Evolutionary conservation across 2,888 invertebrate genomes (phyloP), one percentile per base, ranked within the genome.

Genomic region (Eugnorisma glareosa): DNA sequence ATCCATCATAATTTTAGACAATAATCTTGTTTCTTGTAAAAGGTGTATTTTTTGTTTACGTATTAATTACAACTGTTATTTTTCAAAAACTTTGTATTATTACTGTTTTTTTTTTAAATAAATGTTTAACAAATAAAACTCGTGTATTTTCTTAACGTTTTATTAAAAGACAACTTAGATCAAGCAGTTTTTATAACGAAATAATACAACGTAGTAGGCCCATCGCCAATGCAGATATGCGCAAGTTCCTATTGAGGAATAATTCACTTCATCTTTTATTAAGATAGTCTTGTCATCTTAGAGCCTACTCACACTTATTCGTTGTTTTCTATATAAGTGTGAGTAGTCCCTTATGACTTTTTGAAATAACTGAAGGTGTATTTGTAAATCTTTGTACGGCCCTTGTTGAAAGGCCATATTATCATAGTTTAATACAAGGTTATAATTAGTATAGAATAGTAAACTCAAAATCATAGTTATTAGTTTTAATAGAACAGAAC

Each of bases 161-260:
- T 95, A 94, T 95, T 95, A 94, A 89, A 94, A 95, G 93, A 94
- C 93, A 95, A 94, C 96, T 96, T 96, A 95, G 82, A 94, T 93
- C 93, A 93, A 94, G 93, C 94, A 85, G 90, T 94, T 94, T 91
- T 92, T 93, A 90, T 92, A 94, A 94, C 92, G 93, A 93, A 93
- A 94, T 93, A 92, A 93, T 94, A 94, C 93, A 94, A 91, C 89
- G 82, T 85, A 87, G 78, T 82, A 82, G 82, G 89, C 45, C 69
- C 72, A 21, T 82, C 89, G 87, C 89, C 88, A 88, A 89, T 87
- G 89, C 89, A 85, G 67, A 67, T 67, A 54, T 72, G 72, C 79
- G 83, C 67, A 48, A 15, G 71, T 67, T 31, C 11, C 21, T 40
- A 57, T n/a, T n/a, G 15, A 37, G 18, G 13, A 45, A 69, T 45